A percentile compares a stretch with the other conserved stretches of the same genome.
Evolutionary conservation across 37 sponge, comb jelly and placozoan genomes (phyloP).

Genomic region (Mnemiopsis leidyi): DNA sequence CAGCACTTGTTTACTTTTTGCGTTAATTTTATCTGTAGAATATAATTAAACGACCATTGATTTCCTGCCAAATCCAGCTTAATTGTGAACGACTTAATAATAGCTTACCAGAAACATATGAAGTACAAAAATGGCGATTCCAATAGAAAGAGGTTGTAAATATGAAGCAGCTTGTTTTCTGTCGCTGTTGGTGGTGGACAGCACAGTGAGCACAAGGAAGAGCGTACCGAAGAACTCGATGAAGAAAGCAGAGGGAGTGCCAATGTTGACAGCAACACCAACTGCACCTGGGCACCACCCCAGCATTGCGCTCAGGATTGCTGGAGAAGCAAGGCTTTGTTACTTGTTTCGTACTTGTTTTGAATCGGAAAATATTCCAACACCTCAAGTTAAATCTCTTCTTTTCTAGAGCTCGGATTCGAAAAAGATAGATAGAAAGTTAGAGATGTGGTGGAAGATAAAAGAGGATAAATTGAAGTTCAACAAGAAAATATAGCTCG

Average conservation of each 20-base stretch:
- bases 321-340: neutral
- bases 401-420: too few species aligned
- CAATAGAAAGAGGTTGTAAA: neutral
- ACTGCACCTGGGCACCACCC: neutral
- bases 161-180: neutral
- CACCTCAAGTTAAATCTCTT: too few species aligned
- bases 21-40: neutral
- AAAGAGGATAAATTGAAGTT: too few species aligned
- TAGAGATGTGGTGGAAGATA: too few species aligned
- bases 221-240: constrained; percentile 18
- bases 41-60: neutral
- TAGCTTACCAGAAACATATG: constrained; percentile 18
- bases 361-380: too few species aligned
- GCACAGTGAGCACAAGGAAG: constrained; percentile 15
- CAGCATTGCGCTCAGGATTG: neutral
- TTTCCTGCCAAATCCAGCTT: neutral
- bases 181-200: neutral
- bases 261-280: neutral
- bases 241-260: neutral
- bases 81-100: neutral
- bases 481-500: too few species aligned
- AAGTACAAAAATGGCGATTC: neutral
- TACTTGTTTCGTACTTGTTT: too few species aligned
- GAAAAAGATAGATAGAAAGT: too few species aligned
- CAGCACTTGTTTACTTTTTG: too few species aligned